A percentile compares a stretch with the other conserved stretches of the same genome.
These are phyloP conservation scores for Takifugu rubripes DNA, from an alignment of 2,797 vertebrate species.

Conservation along the genomic window DNA sequence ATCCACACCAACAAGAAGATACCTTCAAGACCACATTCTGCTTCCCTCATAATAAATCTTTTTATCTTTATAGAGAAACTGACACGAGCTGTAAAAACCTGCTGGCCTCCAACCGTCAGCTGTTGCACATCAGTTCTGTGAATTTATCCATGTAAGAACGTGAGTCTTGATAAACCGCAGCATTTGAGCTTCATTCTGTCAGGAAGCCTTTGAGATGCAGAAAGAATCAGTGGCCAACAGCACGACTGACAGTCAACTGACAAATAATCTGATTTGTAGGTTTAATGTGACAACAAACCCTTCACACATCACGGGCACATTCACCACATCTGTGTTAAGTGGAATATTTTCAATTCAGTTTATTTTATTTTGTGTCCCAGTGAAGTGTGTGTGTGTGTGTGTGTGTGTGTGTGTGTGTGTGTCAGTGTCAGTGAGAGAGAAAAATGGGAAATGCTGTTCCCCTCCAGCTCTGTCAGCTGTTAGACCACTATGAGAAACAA, in stretches of 20 bases:
- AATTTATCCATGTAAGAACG: background rate
- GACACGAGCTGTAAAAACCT: background rate
- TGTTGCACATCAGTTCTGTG: background rate
- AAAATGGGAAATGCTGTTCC: slow-evolving; percentile 47
- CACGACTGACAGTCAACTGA: too few species aligned
- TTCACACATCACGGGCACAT: background rate
- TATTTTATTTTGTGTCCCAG: too few species aligned
- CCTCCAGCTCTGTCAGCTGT: slow-evolving; percentile 65
- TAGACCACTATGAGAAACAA: slow-evolving; percentile 71
- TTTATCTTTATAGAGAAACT: slow-evolving; percentile 16
- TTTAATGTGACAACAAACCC: too few species aligned
- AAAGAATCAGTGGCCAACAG: too few species aligned
- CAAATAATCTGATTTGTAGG: too few species aligned
- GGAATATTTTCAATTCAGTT: background rate
- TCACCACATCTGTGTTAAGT: background rate
- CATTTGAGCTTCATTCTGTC: too few species aligned
- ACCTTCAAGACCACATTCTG: slow-evolving; percentile 14
- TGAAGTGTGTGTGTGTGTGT: slow-evolving; percentile 7
- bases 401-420: slow-evolving; percentile 37
- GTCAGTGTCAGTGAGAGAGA: slow-evolving; percentile 7
- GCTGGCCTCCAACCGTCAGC: slow-evolving; percentile 3
- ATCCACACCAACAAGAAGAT: too few species aligned
- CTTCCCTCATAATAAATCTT: slow-evolving; percentile 2
- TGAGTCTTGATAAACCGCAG: background rate
- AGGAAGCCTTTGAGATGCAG: too few species aligned